A percentile compares a stretch with the other conserved stretches of the same genome.
Evolutionary conservation across 1,140 invertebrate genomes (phyloP).

Genomic region (Philaenus spumarius): DNA sequence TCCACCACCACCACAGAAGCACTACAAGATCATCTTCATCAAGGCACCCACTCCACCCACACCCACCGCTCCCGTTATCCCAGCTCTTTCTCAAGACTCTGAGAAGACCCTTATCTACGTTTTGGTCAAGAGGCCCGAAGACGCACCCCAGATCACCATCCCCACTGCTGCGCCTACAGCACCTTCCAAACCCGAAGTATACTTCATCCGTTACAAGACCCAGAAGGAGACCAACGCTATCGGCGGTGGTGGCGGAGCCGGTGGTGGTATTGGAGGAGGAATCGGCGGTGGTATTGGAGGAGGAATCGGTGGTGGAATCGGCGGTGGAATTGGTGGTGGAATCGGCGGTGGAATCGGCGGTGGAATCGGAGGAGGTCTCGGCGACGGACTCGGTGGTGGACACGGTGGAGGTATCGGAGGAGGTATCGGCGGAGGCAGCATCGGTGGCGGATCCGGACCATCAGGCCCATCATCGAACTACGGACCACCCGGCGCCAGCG

Average conservation of each 20-base stretch:
- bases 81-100: constrained; percentile 65
- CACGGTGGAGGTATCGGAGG: constrained; percentile 31
- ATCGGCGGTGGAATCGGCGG: constrained; percentile 34
- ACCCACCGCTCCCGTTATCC: constrained; percentile 62
- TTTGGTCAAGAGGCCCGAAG: constrained; percentile 76
- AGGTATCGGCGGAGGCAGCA: constrained; percentile 36
- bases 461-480: constrained; percentile 54
- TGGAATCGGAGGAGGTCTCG: constrained; percentile 37
- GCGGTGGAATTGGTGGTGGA: constrained; percentile 35
- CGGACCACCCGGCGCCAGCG: constrained; percentile 49
- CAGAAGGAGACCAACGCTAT: constrained; percentile 48
- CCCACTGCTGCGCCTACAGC: constrained; percentile 67
- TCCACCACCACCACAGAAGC: constrained; percentile 61
- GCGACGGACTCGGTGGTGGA: constrained; percentile 32
- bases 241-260: constrained; percentile 29
- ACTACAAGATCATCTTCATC: constrained; percentile 87
- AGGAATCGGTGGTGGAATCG: constrained; percentile 36
- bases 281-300: constrained; percentile 31
- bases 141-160: constrained; percentile 66
- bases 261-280: constrained; percentile 40
- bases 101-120: constrained; percentile 88
- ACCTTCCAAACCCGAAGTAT: constrained; percentile 78
- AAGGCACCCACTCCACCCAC: constrained; percentile 75
- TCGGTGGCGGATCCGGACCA: constrained; percentile 43
- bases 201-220: constrained; percentile 82